Conservation (phyloP, 1,140 invertebrate genomes). For the Drosophila varians region DNA sequence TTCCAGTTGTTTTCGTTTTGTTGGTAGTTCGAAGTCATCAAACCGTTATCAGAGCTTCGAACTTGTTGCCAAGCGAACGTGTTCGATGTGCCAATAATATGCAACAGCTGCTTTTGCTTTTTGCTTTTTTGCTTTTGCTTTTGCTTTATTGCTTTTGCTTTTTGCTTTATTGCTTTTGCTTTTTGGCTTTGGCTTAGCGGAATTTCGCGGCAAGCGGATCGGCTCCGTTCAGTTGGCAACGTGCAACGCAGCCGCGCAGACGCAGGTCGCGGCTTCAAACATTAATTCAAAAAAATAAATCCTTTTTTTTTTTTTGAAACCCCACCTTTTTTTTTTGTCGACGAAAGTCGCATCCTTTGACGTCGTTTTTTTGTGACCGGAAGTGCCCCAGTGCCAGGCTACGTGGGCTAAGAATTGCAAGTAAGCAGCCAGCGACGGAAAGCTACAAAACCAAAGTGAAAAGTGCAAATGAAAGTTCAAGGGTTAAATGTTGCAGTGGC, state of each 20-base stretch:
- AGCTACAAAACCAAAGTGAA: not conserved
- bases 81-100: conserved; percentile 77
- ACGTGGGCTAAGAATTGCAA: conserved; percentile 42
- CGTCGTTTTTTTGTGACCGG: conserved; percentile 23
- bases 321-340: conserved; percentile 5
- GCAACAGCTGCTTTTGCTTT: conserved; percentile 49
- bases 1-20: not conserved
- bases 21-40: not conserved
- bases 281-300: conserved; percentile 5
- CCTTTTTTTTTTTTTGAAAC: not conserved
- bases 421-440: conserved; percentile 48
- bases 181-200: conserved; percentile 42
- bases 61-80: conserved; percentile 63
- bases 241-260: conserved; percentile 79
- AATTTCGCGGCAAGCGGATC: conserved; percentile 63
- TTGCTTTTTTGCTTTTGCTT: conserved; percentile 1
- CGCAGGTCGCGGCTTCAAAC: conserved; percentile 44
- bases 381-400: conserved; percentile 47
- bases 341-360: not conserved
- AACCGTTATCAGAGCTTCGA: conserved; percentile 62
- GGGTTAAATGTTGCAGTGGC: not conserved
- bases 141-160: not conserved
- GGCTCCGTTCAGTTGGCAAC: conserved; percentile 70
- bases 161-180: conserved; percentile 9
- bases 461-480: conserved; percentile 24